Base-by-base conservation (phyloP, 1,140 invertebrate species). In the Probaryconus sp. region DNA sequence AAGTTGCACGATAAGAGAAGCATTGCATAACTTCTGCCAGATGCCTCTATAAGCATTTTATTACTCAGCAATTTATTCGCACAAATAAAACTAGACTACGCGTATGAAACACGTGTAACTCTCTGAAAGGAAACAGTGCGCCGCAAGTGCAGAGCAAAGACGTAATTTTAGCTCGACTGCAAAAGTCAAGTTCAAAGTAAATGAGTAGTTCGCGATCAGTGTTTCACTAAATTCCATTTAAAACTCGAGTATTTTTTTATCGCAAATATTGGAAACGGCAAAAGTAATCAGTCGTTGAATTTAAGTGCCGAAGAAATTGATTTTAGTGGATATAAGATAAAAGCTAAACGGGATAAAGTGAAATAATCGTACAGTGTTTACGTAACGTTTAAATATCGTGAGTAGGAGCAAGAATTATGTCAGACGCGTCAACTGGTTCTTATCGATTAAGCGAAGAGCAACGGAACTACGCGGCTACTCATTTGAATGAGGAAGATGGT, bases 401-500 rank as follows among this genome's bases (percentile, higher is more conserved):
- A 20, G 18, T 3, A 1, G 42, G 21, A 4, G 38, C 5, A 28
- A 45, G 2, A 61, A 38, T 37, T 30, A 70, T 76, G 73, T 71
- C 67, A 45, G 43, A 5, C 33, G 14, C 35, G 31, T 45, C 56
- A 18, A 10, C 11, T 10, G 56, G 13, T 21, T 16, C 43, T 68
- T 67, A 74, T 58, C 63, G 71, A 45, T 51, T 78, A 42, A 75
- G 82, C 7, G 40, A 55, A 16, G 76, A 80, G 20, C 74, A 86
- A 20, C 77, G 56, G 9, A 76, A 48, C 16, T 86, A 81, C 28
- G 79, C 76, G n/a, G 77, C 76, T 14, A 64, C 17, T 14, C 14
- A 71, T 77, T 79, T 87, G 40, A 86, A 86, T n/a, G 86, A 87
- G 42, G 67, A 75, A 28, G 82, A 81, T 2, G 69, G 70, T 5